Evolutionary conservation across 1,140 invertebrate genomes (phyloP), one percentile per base, ranked within the genome.

Genomic region (Berghia stephanieae): DNA sequence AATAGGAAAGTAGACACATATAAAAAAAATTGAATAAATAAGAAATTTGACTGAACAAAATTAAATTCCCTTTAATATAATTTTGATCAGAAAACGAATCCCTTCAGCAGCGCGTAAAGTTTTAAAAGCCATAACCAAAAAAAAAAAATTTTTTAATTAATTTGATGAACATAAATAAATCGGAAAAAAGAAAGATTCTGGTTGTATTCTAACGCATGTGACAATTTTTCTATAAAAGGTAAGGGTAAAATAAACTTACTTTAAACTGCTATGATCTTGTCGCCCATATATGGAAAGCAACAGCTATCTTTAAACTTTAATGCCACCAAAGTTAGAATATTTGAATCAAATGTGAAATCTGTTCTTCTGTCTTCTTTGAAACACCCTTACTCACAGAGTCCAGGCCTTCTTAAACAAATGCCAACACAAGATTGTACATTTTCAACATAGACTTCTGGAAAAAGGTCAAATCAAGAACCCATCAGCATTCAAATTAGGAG

Each of bases 91-190:
- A n/a, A n/a, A n/a, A n/a, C n/a, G 46, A n/a, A 57, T 27, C 5
- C n/a, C 24, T n/a, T 31, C 24, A 57, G 24, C 55, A 57, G 8
- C 24, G 55, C 31, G 24, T n/a, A 38, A 68, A 34, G 31, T 34
- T 16, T 16, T n/a, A 68, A 24, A 16, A 31, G 66, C 31, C 36
- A 24, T 68, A n/a, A 34, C 66, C 66, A 38, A 68, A 42, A 21
- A 21, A 34, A 36, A 13, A 10, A 42, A 38, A 66, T 34, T n/a
- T 66, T 34, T 21, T 38, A n/a, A 31, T 36, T n/a, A 68, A 68
- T n/a, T 40, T 67, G 34, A 71, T 78, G 44, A 75, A 34, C 66
- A 44, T 21, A n/a, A 44, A 66, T 18, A 77, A 71, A 78, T 63
- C 42, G 68, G n/a, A 27, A 77, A 78, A 44, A 5, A 31, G 18